Evolutionary conservation across 2,888 invertebrate genomes (phyloP).

Genomic region (Lasius platythorax): DNA sequence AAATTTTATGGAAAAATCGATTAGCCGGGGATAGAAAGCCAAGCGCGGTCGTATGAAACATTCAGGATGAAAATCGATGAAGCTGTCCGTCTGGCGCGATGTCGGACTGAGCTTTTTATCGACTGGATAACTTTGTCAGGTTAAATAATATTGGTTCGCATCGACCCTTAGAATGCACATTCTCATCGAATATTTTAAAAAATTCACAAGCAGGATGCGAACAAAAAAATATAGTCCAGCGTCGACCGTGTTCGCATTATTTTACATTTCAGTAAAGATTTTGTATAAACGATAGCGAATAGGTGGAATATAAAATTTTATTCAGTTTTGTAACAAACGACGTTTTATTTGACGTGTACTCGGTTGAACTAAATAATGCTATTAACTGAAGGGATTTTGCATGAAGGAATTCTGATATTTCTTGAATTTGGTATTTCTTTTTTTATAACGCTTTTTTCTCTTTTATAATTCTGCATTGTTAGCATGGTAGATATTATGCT

Average conservation of each 20-base stretch:
- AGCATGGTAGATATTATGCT: not conserved
- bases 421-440: not conserved
- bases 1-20: slow-evolving; percentile 53
- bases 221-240: slow-evolving; percentile 42
- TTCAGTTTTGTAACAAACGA: slow-evolving; percentile 18
- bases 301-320: slow-evolving; percentile 39
- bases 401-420: not conserved
- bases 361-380: slow-evolving; percentile 29
- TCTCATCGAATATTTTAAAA: slow-evolving; percentile 39
- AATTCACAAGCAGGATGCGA: slow-evolving; percentile 43
- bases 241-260: slow-evolving; percentile 41
- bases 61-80: slow-evolving; percentile 53
- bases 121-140: slow-evolving; percentile 50
- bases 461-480: not conserved
- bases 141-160: slow-evolving; percentile 49
- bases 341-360: slow-evolving; percentile 38
- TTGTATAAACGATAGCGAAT: slow-evolving; percentile 28
- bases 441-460: slow-evolving; percentile 10
- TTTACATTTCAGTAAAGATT: slow-evolving; percentile 37
- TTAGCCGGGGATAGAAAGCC: slow-evolving; percentile 29
- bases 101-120: slow-evolving; percentile 55
- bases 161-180: slow-evolving; percentile 47
- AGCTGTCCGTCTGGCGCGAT: slow-evolving; percentile 53
- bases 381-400: slow-evolving; percentile 14
- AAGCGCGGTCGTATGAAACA: slow-evolving; percentile 47